Evolutionary conservation across 2,888 invertebrate species (phyloP).

Genomic region (Baronia brevicornis): DNA sequence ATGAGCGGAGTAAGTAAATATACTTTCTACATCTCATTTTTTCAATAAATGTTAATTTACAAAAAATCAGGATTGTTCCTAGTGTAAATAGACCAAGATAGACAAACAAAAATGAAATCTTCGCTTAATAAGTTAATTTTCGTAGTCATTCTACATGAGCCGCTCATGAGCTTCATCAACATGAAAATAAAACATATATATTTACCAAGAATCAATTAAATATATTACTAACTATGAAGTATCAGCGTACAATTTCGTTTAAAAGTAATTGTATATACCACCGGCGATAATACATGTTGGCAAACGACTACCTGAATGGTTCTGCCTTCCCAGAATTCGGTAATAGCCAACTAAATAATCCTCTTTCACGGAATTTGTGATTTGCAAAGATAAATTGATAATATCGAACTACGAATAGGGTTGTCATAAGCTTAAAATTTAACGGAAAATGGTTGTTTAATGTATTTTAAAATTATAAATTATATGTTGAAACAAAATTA

Average conservation of each 20-base stretch:
- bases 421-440: conserved; percentile 27
- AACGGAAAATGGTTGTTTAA: too few relatives aligned
- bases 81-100: too few relatives aligned
- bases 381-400: conserved; percentile 58
- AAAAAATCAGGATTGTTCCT: too few relatives aligned
- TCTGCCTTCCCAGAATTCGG: conserved; percentile 65
- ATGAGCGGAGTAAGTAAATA: too few relatives aligned
- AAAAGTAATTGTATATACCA: conserved; percentile 12
- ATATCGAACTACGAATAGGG: conserved; percentile 45
- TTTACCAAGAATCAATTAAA: not conserved
- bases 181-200: not conserved
- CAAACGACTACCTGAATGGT: conserved; percentile 51
- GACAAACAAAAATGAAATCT: too few relatives aligned
- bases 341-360: conserved; percentile 65
- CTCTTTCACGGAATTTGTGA: conserved; percentile 62
- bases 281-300: conserved; percentile 25
- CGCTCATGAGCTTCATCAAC: too few relatives aligned
- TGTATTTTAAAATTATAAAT: too few relatives aligned
- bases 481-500: too few relatives aligned
- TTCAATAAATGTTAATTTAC: too few relatives aligned
- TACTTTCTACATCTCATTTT: too few relatives aligned
- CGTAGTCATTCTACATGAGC: too few relatives aligned
- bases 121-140: too few relatives aligned
- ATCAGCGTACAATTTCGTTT: conserved; percentile 23
- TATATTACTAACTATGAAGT: not conserved